These are phyloP conservation scores for Yponomeuta sedellus DNA, from an alignment of 2,888 invertebrate species.

Conservation along the genomic window DNA sequence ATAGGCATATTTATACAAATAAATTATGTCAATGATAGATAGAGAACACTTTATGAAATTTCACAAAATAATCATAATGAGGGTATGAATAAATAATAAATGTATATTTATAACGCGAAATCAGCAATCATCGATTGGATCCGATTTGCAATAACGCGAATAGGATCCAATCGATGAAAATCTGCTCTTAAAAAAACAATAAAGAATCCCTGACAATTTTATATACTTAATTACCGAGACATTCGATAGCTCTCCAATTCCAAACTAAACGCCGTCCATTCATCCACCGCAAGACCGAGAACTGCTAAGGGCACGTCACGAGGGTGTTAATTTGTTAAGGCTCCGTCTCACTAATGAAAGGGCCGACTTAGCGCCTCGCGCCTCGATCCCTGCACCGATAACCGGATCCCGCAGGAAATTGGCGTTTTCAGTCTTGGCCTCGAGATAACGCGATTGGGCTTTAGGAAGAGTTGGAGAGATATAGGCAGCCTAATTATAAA, in stretches of 20 bases:
- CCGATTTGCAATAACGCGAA: no score
- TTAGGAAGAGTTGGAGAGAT: background rate
- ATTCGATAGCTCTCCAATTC: background rate
- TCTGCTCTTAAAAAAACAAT: no score
- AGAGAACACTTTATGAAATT: no score
- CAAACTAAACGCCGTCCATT: background rate
- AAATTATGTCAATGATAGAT: no score
- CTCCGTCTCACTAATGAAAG: conserved; percentile 64
- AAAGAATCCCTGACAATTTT: no score
- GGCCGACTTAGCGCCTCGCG: conserved; percentile 60
- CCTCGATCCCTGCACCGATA: conserved; percentile 48
- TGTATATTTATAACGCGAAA: no score
- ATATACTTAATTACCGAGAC: no score
- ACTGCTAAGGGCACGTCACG: conserved; percentile 38
- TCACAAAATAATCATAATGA: no score
- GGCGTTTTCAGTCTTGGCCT: conserved; percentile 52
- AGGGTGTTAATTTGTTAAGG: conserved; percentile 73
- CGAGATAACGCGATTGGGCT: background rate
- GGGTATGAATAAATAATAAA: no score
- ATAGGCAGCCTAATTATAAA: background rate
- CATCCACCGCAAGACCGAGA: background rate
- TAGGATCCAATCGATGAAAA: no score
- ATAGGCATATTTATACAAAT: no score
- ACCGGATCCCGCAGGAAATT: conserved; percentile 69
- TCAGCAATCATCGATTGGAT: no score